phyloP scores from a whole-genome alignment of 92 coral and sea anemone species.

The Epizoanthus illoricatus region DNA sequence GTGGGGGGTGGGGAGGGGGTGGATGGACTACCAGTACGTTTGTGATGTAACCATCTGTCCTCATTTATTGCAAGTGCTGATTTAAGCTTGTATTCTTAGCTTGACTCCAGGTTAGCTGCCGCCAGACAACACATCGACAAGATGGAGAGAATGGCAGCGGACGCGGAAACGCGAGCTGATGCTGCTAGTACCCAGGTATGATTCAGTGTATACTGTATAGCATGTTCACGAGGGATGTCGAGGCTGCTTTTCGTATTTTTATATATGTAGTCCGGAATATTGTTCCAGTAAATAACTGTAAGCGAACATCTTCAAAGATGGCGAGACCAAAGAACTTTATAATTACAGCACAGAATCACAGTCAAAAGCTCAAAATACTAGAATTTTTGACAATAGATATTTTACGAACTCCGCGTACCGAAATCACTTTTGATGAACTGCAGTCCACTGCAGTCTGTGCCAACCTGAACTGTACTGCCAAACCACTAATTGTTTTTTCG shows the following conservation, averaged over 20 bases:
- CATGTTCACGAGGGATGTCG: neutral
- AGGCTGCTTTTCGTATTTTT: neutral
- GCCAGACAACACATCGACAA: conserved; percentile 63
- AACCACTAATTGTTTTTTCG: no score
- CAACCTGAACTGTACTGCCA: no score
- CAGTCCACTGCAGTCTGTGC: no score
- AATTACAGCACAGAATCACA: neutral
- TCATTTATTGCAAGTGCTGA: neutral
- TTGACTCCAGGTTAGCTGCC: conserved; percentile 69
- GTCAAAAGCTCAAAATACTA: neutral
- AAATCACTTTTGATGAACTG: no score
- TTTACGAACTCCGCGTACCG: neutral
- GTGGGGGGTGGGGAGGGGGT: no score
- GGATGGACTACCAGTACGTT: neutral
- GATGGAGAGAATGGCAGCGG: conserved; percentile 86
- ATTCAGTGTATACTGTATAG: no score
- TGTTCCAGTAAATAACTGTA: no score
- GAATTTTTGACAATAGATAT: no score
- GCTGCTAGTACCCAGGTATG: conserved; percentile 93
- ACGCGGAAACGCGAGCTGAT: conserved; percentile 96
- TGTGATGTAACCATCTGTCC: neutral
- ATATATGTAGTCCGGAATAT: neutral
- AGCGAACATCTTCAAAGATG: no score
- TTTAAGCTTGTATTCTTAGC: conserved; percentile 38
- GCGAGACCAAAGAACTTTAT: no score